Evolutionary conservation across 2,888 invertebrate genomes (phyloP), one percentile per base, ranked within the genome.

Genomic region (Neoitamus cyanurus): DNA sequence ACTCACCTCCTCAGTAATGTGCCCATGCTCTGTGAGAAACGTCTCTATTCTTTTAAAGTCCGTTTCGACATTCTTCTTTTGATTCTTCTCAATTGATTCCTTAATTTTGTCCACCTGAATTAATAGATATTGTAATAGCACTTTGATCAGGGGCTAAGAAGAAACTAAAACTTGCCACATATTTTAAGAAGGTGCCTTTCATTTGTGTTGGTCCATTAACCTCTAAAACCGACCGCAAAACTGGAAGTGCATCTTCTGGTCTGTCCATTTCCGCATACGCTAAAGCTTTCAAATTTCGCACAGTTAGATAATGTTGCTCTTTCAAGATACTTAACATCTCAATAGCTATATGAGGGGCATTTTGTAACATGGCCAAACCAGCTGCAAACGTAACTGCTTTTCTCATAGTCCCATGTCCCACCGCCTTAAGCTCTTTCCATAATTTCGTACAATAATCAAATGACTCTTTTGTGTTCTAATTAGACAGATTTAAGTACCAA

Each of bases 241-340:
- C 89, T 0, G 93, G 92, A 31, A 95, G 87, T 1, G 94, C 92
- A 88, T 96, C 95, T 46, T 95, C 94, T 0, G 93, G 90, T 85
- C 95, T 91, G 0, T 94, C 93, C 87, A 96, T 88, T 2, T 93
- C 92, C 11, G 93, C 91, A 70, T 95, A 92, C 4, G 93, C 93
- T n/a, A 92, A 84, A 88, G 95, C 93, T 92, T 94, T 95, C 9
- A 96, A 90, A 92, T 95, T 95, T 87, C 95, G 93, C 9, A 95
- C 89, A 3, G 94, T 94, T 4, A 95, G 93, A 88, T 95, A 95
- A 87, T 93, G 93, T 83, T 92, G 92, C 86, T 93, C 93, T 87
- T 91, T 89, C 1, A 91, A 91, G 2, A 91, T 89, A 3, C 93
- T 91, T 80, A 95, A 88, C 73, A 95, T 92, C 91, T 96, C 96